Evolutionary conservation across 2,888 invertebrate species (phyloP).

Genomic region (Andrena dorsata): DNA sequence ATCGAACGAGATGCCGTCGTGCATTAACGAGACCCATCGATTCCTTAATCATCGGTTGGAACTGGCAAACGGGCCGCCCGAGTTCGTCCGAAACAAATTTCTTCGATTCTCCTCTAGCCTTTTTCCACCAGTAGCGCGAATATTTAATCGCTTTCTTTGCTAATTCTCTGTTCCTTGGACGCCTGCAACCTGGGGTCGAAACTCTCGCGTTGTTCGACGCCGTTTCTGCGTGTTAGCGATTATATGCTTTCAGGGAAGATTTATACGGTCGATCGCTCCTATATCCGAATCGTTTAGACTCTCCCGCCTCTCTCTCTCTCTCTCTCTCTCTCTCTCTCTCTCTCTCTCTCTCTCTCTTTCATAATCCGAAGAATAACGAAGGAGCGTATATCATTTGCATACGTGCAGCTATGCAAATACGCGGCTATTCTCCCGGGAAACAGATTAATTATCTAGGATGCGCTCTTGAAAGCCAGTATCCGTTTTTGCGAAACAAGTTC

Average conservation of each 20-base stretch:
- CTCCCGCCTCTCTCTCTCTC: conserved; percentile 2
- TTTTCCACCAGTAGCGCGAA: conserved; percentile 25
- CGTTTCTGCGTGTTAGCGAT: conserved; percentile 14
- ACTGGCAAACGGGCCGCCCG: not conserved
- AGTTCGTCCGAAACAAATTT: not conserved
- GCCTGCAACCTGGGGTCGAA: not conserved
- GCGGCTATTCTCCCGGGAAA: conserved; percentile 39
- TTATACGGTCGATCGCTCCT: conserved; percentile 55
- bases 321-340: conserved; percentile 14
- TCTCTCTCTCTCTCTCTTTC: conserved; percentile 9
- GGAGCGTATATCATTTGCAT: conserved; percentile 51
- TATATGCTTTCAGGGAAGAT: conserved; percentile 39
- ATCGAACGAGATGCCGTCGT: not conserved
- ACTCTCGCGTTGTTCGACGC: not conserved
- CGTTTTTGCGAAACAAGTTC: conserved; percentile 37
- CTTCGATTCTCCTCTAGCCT: not conserved
- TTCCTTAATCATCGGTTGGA: not conserved
- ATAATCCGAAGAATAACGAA: conserved; percentile 62
- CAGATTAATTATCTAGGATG: conserved; percentile 55
- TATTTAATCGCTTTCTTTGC: conserved; percentile 43
- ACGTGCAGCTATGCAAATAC: conserved; percentile 49
- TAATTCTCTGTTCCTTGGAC: not conserved
- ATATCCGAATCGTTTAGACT: conserved; percentile 36
- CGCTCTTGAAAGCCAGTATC: conserved; percentile 26
- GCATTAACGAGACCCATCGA: not conserved